Percentiles rank a stretch among this genome's conserved stretches.
Conservation (phyloP, 2,797 vertebrate species). For the Falco naumanni region DNA sequence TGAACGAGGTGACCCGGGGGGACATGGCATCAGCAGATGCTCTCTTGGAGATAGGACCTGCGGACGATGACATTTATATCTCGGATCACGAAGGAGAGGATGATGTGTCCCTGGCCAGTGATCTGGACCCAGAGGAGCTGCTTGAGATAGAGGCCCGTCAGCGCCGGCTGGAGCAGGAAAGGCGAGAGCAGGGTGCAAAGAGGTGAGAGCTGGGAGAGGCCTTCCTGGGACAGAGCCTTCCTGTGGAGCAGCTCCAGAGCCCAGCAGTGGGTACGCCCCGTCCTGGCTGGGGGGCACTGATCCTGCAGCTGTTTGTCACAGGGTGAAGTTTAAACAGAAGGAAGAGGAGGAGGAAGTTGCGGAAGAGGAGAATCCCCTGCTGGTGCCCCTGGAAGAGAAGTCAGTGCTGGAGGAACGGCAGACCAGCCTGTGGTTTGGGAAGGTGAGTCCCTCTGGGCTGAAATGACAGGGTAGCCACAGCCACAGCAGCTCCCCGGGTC, state of each 20-base stretch:
- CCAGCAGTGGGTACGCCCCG: rapidly evolving
- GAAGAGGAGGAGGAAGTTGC: conserved; percentile 56
- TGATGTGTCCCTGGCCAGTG: conserved; percentile 86
- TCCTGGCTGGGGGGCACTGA: background rate
- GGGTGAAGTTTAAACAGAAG: conserved; percentile 72
- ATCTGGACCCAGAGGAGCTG: conserved; percentile 88
- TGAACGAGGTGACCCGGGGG: conserved; percentile 84
- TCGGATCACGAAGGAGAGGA: conserved; percentile 77
- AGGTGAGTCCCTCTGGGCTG: conserved; percentile 74
- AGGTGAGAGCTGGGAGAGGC: background rate
- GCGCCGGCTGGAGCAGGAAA: conserved; percentile 44
- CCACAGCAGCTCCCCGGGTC: background rate
- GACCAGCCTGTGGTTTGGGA: conserved; percentile 92
- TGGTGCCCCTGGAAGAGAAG: conserved; percentile 89
- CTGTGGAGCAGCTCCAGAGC: background rate
- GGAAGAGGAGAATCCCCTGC: conserved; percentile 80
- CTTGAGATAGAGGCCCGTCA: conserved; percentile 79
- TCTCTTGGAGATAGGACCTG: conserved; percentile 64
- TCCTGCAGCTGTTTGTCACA: conserved; percentile 29
- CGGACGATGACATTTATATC: conserved; percentile 83
- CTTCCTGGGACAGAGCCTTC: background rate
- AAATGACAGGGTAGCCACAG: rapidly evolving
- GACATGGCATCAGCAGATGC: conserved; percentile 89
- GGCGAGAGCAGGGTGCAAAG: background rate
- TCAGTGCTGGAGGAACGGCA: conserved; percentile 83